These are phyloP conservation scores for Tipula unca DNA, from an alignment of 2,888 invertebrate genomes.

Conservation along the genomic window DNA sequence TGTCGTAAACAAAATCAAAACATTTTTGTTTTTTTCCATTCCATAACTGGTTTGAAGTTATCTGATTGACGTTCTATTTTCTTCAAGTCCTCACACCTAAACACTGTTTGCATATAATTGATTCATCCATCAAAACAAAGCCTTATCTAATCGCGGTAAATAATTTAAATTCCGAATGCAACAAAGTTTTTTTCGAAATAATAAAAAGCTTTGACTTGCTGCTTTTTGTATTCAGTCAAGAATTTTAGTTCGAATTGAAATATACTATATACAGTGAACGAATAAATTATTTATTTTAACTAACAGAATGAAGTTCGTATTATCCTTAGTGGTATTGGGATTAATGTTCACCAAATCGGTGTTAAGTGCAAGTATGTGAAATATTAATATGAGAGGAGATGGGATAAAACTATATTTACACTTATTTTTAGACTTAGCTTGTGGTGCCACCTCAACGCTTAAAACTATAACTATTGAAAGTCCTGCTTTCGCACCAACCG, in stretches of 20 bases:
- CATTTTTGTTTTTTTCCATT: background rate
- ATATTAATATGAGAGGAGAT: background rate
- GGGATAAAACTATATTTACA: background rate
- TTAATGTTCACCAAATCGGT: background rate
- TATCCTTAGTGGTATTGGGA: background rate
- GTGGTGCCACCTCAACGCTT: background rate
- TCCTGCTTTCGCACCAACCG: background rate
- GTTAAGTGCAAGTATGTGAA: background rate
- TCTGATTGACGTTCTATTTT: background rate
- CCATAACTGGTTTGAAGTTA: background rate
- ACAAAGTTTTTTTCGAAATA: background rate
- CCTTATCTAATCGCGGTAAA: background rate
- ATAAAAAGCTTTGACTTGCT: background rate
- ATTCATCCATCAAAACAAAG: background rate
- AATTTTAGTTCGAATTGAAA: background rate
- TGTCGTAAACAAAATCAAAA: too few relatives aligned
- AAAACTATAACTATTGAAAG: background rate
- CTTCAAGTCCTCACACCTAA: background rate
- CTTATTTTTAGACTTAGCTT: background rate
- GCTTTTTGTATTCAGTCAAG: background rate
- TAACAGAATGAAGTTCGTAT: background rate
- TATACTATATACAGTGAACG: background rate
- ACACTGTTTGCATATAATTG: background rate
- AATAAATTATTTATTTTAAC: background rate
- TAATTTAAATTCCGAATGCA: background rate